A percentile compares a stretch with the other conserved stretches of the same genome.
phyloP scores from a whole-genome alignment of 2,797 vertebrate genomes.

The Helicolenus hilgendorfi region DNA sequence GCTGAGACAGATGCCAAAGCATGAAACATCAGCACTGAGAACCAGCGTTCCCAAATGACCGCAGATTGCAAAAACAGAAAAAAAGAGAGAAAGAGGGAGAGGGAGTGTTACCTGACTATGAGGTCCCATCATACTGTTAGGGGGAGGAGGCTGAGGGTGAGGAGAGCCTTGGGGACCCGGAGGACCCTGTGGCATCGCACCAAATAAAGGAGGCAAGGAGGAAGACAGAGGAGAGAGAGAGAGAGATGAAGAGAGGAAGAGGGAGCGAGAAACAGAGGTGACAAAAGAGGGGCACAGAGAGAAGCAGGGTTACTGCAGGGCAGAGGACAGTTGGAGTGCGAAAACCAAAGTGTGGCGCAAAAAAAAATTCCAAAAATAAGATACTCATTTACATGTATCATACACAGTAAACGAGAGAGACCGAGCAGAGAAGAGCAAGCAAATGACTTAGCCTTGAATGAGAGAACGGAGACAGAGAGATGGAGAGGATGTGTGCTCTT shows the following conservation, averaged over 20 bases:
- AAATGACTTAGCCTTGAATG: conserved; percentile 71
- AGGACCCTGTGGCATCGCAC: conserved; percentile 95
- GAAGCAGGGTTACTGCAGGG: conserved; percentile 93
- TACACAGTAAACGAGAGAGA: conserved; percentile 44
- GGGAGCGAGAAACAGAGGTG: conserved; percentile 52
- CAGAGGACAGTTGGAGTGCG: conserved; percentile 89
- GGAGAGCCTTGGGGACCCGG: conserved; percentile 99
- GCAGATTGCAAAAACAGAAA: conserved; percentile 64
- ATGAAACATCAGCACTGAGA: conserved; percentile 74
- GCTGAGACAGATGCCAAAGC: conserved; percentile 77
- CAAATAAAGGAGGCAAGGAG: conserved; percentile 90
- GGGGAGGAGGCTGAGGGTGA: conserved; percentile 99
- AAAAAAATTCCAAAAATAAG: conserved; percentile 58
- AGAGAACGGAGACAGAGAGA: conserved; percentile 60
- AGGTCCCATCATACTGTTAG: conserved; percentile 99
- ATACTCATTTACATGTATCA: conserved; percentile 50
- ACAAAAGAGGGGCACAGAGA: conserved; percentile 65
- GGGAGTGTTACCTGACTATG: conserved; percentile 97
- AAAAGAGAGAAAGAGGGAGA: conserved; percentile 70
- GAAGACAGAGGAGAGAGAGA: conserved; percentile 76
- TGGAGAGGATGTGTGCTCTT: conserved; percentile 78
- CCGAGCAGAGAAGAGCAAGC: conserved; percentile 72
- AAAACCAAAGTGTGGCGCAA: conserved; percentile 75
- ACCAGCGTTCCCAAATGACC: conserved; percentile 62
- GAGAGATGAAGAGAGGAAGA: conserved; percentile 43